Evolutionary conservation across 2,797 vertebrate species (phyloP).

Genomic region (Oreochromis mossambicus): DNA sequence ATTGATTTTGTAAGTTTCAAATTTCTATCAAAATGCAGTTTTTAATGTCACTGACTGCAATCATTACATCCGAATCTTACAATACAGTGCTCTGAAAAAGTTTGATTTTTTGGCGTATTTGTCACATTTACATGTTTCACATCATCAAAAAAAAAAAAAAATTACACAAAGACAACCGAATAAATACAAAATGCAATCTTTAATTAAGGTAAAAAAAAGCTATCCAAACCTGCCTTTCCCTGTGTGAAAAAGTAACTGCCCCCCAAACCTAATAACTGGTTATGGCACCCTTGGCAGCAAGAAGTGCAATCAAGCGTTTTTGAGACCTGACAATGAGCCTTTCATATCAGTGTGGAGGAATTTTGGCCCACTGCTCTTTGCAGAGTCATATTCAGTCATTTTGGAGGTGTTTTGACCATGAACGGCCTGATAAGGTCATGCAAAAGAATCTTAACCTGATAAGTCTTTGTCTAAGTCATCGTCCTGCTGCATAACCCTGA

Average conservation of each 20-base stretch:
- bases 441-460: not conserved
- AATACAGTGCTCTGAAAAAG: not conserved
- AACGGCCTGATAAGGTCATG: not conserved
- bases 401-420: not conserved
- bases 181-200: not conserved
- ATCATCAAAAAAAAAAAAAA: not conserved
- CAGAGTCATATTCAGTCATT: not conserved
- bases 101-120: not conserved
- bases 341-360: not conserved
- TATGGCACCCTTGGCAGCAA: not conserved
- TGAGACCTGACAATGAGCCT: not conserved
- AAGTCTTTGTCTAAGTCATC: not conserved
- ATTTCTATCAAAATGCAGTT: not conserved
- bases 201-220: not conserved
- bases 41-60: not conserved
- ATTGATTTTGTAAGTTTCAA: not conserved
- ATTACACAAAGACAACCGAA: not conserved
- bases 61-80: not conserved
- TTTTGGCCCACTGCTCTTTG: not conserved
- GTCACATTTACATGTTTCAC: not conserved
- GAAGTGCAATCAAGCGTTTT: not conserved
- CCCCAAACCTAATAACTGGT: not conserved
- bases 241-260: not conserved
- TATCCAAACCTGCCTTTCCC: not conserved
- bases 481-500: not conserved